Conservation (phyloP, 2,888 invertebrate genomes). For the Liodrosophila aerea region DNA sequence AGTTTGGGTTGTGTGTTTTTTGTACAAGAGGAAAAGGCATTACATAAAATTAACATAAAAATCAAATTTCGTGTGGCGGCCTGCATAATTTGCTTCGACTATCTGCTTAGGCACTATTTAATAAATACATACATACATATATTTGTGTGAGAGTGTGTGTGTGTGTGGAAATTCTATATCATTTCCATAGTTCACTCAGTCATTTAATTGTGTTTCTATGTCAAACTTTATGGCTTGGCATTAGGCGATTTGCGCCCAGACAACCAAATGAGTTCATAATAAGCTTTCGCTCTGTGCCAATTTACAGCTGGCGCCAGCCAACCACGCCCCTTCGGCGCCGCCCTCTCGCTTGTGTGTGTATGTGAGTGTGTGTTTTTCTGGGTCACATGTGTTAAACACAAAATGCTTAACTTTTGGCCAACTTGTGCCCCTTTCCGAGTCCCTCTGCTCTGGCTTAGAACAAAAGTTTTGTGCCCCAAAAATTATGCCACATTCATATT, state of each 20-base stretch:
- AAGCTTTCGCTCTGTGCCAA: slow-evolving; percentile 41
- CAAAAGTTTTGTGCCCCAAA: slow-evolving; percentile 40
- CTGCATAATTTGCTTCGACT: slow-evolving; percentile 27
- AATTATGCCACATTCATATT: slow-evolving; percentile 48
- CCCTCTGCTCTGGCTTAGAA: not conserved
- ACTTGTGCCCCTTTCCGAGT: not conserved
- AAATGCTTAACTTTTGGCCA: slow-evolving; percentile 59
- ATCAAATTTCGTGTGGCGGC: slow-evolving; percentile 60
- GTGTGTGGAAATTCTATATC: no score
- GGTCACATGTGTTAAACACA: slow-evolving; percentile 62
- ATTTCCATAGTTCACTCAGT: no score
- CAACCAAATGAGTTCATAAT: slow-evolving; percentile 65
- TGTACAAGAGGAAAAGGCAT: slow-evolving; percentile 14
- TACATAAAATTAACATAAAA: slow-evolving; percentile 61
- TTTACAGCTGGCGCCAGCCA: slow-evolving; percentile 35
- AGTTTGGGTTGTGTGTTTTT: slow-evolving; percentile 23
- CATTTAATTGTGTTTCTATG: slow-evolving; percentile 67
- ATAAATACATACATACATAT: no score
- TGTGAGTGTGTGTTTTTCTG: no score
- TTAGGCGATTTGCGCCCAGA: slow-evolving; percentile 27
- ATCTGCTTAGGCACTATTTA: not conserved
- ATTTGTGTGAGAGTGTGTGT: no score
- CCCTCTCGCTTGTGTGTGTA: no score
- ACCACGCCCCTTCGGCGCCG: not conserved
- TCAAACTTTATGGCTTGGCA: slow-evolving; percentile 40